Evolutionary conservation across 2,888 invertebrate species (phyloP), one percentile per base, ranked within the genome.

Genomic region (Drosophila planitibia): DNA sequence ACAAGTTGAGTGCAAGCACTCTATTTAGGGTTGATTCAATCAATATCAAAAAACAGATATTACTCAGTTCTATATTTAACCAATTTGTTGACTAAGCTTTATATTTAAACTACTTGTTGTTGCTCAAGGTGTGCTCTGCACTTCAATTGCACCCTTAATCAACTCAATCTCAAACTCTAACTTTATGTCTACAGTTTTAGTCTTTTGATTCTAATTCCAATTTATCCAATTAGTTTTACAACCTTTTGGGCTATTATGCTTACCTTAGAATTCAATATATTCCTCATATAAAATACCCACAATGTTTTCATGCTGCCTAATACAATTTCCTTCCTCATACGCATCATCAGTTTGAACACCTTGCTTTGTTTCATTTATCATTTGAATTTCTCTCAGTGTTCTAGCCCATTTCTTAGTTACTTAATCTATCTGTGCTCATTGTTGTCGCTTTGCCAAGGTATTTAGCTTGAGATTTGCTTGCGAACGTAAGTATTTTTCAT

Each of bases 401-500:
- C 51, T 67, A 74, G 75, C 77, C 57, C 77, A 75, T 63, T 73
- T 78, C 70, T 82, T 71, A 81, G 89, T 88, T 88, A 89, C 89
- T 88, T 88, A 88, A 89, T 88, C 85, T 81, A 71, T 81, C 70
- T 81, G 74, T 68, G 72, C 83, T 77, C 87, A 83, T 88, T 85
- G 87, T 74, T 88, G 88, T 90, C 88, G 89, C 76, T 74, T 80
- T 90, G 90, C 90, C 88, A 89, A 88, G 81, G 90, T 85, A 89
- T 88, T 85, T 85, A 77, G 70, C 76, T 79, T 79, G 66, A 68
- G 68, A 78, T 76, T 72, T 76, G 70, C 68, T 70, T 81, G 86
- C 84, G 54, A 81, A 77, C 81, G 79, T 80, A 81, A 80, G 84
- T 78, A 78, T 88, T 87, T 79, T 74, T 68, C 83, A 83, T 82